Conservation (phyloP, 2,888 invertebrate species). For the Chalcosyrphus nemorum region DNA sequence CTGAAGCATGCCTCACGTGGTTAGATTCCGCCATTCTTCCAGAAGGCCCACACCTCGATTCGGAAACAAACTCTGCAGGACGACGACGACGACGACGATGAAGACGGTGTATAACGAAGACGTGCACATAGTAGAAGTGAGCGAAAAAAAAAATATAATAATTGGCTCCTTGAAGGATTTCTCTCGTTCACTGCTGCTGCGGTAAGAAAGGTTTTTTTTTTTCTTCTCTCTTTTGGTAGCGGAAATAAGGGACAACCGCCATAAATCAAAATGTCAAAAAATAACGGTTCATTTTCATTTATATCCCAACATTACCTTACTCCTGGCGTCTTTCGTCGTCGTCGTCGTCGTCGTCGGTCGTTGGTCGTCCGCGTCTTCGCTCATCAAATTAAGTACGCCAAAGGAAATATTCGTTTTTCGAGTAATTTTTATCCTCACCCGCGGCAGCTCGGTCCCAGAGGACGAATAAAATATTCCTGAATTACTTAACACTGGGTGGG, state of each 20-base stretch:
- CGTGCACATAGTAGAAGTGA: slow-evolving; percentile 33
- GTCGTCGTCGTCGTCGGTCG: slow-evolving; percentile 21
- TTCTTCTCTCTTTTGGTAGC: slow-evolving; percentile 13
- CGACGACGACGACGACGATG: neutral
- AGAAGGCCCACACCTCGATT: neutral
- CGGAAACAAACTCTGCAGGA: slow-evolving; percentile 12
- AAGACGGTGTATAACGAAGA: slow-evolving; percentile 27
- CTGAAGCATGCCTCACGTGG: slow-evolving; percentile 58
- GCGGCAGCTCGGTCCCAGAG: neutral
- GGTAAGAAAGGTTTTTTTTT: slow-evolving; percentile 19
- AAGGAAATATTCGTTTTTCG: slow-evolving; percentile 57
- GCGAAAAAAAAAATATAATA: slow-evolving; percentile 50
- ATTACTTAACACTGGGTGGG: slow-evolving; percentile 38
- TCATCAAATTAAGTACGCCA: slow-evolving; percentile 64
- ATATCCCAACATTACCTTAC: slow-evolving; percentile 51
- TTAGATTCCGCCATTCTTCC: slow-evolving; percentile 11
- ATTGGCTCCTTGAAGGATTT: slow-evolving; percentile 71
- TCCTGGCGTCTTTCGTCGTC: slow-evolving; percentile 8
- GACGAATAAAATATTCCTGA: slow-evolving; percentile 55
- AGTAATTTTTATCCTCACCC: slow-evolving; percentile 25
- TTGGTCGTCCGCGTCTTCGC: slow-evolving; percentile 26
- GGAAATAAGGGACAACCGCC: slow-evolving; percentile 61
- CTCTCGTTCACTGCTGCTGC: slow-evolving; percentile 44
- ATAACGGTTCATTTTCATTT: slow-evolving; percentile 69
- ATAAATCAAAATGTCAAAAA: slow-evolving; percentile 73